Conservation (phyloP, 2,113 vertebrate genomes). For the Calidris pugnax region DNA sequence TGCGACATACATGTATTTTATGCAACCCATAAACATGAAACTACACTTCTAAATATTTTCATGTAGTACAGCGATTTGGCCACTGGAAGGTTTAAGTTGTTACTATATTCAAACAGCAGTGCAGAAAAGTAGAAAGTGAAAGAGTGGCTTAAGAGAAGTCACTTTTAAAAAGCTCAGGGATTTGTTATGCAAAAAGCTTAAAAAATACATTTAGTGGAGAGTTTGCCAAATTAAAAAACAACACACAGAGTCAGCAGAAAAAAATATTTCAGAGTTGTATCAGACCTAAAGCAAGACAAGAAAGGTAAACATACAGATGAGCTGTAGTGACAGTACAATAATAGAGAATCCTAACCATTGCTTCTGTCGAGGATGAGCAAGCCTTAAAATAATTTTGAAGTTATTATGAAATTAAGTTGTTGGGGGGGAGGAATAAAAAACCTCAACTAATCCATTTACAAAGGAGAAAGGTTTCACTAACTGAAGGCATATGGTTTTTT, state of each 20-base stretch:
- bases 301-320: background rate
- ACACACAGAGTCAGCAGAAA: background rate
- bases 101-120: background rate
- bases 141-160: background rate
- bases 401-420: background rate
- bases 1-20: background rate
- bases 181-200: background rate
- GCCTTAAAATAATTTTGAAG: background rate
- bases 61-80: background rate
- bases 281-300: background rate
- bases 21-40: background rate
- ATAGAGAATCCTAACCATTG: background rate
- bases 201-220: background rate
- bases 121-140: background rate
- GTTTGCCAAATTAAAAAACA: background rate
- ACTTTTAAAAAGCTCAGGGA: background rate
- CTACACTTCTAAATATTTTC: background rate
- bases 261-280: background rate
- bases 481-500: background rate
- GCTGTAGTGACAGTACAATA: background rate
- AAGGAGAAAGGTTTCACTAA: background rate
- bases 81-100: background rate
- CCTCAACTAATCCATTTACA: rapidly evolving
- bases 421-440: background rate
- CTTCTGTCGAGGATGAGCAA: background rate